A percentile compares a stretch with the other conserved stretches of the same genome.
phyloP scores from a whole-genome alignment of 2,113 vertebrate genomes.

The Lanius collurio region DNA sequence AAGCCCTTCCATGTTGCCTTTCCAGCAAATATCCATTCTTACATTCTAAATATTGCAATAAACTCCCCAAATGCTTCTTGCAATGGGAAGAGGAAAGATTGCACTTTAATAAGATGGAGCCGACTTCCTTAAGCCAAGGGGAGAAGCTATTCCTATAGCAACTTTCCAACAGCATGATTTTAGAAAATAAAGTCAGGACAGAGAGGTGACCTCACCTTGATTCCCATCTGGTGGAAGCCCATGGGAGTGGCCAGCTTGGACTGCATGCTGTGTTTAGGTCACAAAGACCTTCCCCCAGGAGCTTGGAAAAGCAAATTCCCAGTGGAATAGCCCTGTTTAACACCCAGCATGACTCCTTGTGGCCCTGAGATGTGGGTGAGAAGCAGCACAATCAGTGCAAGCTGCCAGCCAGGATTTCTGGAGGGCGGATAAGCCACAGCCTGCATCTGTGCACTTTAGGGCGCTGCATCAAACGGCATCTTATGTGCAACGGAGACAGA shows the following conservation, averaged over 20 bases:
- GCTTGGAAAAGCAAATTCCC: background rate
- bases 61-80: background rate
- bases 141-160: background rate
- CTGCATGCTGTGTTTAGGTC: rapidly evolving
- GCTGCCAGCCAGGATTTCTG: background rate
- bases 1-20: background rate
- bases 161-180: background rate
- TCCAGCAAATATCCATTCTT: background rate
- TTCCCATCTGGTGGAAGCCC: background rate
- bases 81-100: background rate
- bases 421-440: background rate
- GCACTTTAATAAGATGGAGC: background rate
- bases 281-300: background rate
- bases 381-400: background rate
- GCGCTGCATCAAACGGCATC: conserved; percentile 84
- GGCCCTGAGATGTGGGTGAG: background rate
- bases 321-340: rapidly evolving
- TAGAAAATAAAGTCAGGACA: background rate
- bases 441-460: conserved; percentile 67
- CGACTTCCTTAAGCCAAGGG: background rate
- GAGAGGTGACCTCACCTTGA: background rate
- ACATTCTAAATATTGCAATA: background rate
- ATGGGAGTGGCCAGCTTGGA: background rate
- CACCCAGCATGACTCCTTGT: background rate
- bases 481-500: conserved; percentile 85